Conservation (phyloP, 2,113 vertebrate species). For the Bostrychus sinensis region DNA sequence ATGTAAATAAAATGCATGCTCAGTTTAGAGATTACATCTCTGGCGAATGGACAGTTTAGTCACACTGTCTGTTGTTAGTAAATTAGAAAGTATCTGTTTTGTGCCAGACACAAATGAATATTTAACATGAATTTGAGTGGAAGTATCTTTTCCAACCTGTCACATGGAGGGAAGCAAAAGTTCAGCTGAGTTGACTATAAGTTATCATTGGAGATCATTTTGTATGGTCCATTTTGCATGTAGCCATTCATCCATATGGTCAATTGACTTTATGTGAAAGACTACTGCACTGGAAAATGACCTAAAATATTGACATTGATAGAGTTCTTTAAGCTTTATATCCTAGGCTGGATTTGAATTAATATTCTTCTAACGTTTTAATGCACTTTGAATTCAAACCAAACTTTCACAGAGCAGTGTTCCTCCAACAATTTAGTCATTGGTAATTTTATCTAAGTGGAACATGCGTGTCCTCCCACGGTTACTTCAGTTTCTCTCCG, state of each 20-base stretch:
- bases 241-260: conserved; percentile 6
- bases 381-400: background rate
- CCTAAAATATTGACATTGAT: background rate
- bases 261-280: conserved; percentile 12
- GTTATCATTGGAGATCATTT: background rate
- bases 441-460: too few species aligned
- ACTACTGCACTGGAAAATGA: background rate
- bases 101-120: background rate
- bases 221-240: conserved; percentile 3
- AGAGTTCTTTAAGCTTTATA: background rate
- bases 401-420: background rate
- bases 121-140: background rate
- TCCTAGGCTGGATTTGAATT: background rate
- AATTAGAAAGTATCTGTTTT: background rate
- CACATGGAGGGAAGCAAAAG: background rate
- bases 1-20: too few species aligned
- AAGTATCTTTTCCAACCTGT: background rate
- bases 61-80: background rate
- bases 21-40: too few species aligned
- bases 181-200: background rate
- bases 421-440: too few species aligned
- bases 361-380: background rate
- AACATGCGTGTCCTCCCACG: too few species aligned
- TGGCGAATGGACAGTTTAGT: background rate
- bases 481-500: too few species aligned